Percentiles rank a stretch among this genome's conserved stretches.
Evolutionary conservation across 2,113 vertebrate species (phyloP).

Genomic region (Hirundichthys speculiger): DNA sequence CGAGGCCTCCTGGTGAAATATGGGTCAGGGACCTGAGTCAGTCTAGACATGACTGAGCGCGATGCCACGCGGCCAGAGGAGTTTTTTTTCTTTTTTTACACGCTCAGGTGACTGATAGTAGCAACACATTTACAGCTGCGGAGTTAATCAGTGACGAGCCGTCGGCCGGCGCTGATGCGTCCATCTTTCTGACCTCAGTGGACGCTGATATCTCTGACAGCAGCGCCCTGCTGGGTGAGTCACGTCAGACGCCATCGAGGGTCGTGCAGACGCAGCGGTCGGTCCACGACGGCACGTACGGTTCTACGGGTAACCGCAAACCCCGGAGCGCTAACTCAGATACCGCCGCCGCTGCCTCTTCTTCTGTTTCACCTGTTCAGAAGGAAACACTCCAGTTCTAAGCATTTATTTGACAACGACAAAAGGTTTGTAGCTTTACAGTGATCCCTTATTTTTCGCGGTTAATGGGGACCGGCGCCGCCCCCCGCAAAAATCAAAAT

Average conservation of each 20-base stretch:
- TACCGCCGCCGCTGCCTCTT: no score
- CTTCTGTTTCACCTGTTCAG: no score
- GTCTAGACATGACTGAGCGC: conserved; percentile 23
- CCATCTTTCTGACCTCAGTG: conserved; percentile 4
- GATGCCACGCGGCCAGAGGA: neutral
- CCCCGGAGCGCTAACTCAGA: no score
- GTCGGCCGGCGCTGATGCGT: conserved; percentile 31
- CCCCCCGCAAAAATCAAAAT: no score
- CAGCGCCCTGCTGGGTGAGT: neutral
- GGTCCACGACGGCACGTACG: no score
- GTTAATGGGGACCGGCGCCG: no score
- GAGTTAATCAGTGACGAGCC: conserved; percentile 50
- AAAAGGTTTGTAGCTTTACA: no score
- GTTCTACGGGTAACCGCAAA: no score
- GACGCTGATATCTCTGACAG: neutral
- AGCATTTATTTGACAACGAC: no score
- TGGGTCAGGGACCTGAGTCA: conserved; percentile 3
- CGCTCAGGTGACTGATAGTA: conserved; percentile 23
- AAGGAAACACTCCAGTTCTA: no score
- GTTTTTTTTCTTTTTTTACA: no score
- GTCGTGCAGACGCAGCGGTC: neutral
- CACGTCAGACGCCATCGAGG: neutral
- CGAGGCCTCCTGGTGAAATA: neutral
- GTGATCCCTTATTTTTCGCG: no score
- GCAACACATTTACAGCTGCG: conserved; percentile 41